Base-by-base conservation (phyloP, 2,797 vertebrate genomes). In the Nasua narica region DNA sequence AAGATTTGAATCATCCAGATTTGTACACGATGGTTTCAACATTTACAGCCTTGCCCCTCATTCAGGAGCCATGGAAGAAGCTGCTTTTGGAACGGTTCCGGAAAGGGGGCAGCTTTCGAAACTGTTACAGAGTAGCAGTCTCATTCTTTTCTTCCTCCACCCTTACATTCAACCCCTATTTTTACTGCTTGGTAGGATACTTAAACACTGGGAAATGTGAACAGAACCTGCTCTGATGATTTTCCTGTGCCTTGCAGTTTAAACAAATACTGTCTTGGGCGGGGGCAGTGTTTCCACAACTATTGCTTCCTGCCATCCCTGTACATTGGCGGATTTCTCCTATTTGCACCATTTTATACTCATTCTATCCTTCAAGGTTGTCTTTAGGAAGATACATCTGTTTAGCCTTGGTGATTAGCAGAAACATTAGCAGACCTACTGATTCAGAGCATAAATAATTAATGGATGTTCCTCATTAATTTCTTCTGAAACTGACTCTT, bases 401-500 rank as follows among this genome's bases (percentile, higher is more conserved):
- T 98, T 98, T 86, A 92, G 98, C 98, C 98, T 98, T 98, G 98
- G 98, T 98, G 98, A 98, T 99, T 98, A 98, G 98, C 98, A 98
- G 98, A 98, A 98, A 97, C 98, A 98, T 98, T 98, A 98, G 98
- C 97, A 98, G 98, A 97, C 97, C 98, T 98, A 96, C 97, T 98
- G 98, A 98, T 98, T 97, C 98, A 98, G 94, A 86, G 23, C 69
- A 90, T 99, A 97, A 98, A 99, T 99, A 98, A 98, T 99, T 98
- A 85, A 99, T 97, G 92, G 76, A 74, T 97, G 96, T 74, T 98
- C 95, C 98, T 98, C 98, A 98, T 98, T 98, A 98, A 98, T 98
- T 98, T 98, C 98, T 98, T 56, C 97, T 95, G 98, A 97, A 98
- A 97, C 92, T 69, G 96, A 98, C 97, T 98, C 97, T 97, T 96